Evolutionary conservation across 2,113 vertebrate genomes (phyloP).

Genomic region (Beaufortia kweichowensis): DNA sequence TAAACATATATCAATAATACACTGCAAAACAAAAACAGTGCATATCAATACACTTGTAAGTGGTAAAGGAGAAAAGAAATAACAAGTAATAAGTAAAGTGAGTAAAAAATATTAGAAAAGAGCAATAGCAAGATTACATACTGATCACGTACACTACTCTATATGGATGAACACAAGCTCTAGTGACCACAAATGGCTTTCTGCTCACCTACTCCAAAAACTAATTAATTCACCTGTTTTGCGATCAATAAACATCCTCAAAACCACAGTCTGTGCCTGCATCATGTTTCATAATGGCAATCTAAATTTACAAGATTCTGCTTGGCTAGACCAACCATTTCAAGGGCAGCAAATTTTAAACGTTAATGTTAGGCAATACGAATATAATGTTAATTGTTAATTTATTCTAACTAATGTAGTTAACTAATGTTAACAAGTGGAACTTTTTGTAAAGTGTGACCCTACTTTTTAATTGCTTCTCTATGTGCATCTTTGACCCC

Average conservation of each 20-base stretch:
- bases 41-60: not conserved
- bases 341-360: not conserved
- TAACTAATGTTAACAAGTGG: no score
- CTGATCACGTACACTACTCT: no score
- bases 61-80: no score
- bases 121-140: no score
- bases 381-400: no score
- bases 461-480: no score
- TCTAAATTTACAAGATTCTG: not conserved
- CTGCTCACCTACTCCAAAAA: constrained; percentile 3
- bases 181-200: not conserved
- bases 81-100: no score
- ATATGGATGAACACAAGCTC: not conserved
- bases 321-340: not conserved
- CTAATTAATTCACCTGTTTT: constrained; percentile 29
- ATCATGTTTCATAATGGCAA: constrained; percentile 5
- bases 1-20: not conserved
- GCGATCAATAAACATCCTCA: not conserved
- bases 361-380: no score
- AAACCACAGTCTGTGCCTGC: not conserved
- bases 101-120: no score
- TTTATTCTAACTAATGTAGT: no score
- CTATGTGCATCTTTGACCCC: no score
- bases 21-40: not conserved
- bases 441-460: no score